Conservation (phyloP, 1,140 invertebrate species). For the Papilio dardanus region DNA sequence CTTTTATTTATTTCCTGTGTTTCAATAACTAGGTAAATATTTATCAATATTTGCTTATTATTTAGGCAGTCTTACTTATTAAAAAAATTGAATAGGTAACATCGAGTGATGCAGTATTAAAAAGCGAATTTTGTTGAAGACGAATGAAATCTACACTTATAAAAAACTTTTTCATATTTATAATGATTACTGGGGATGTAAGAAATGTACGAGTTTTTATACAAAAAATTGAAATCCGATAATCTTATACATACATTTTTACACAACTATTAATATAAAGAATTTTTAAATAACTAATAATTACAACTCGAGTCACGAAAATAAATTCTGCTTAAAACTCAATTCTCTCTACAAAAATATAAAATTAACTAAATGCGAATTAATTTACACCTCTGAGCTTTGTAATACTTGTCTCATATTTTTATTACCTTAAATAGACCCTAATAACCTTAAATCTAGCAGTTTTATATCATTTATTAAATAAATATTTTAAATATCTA, state of each 20-base stretch:
- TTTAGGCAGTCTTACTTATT: not conserved
- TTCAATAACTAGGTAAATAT: not conserved
- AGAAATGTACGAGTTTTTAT: not conserved
- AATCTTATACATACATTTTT: not conserved
- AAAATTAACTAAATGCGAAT: not conserved
- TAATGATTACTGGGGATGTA: too few relatives aligned
- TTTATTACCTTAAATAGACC: not conserved
- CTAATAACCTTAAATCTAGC: not conserved
- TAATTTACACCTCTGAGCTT: not conserved
- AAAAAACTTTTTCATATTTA: not conserved
- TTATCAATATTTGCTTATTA: not conserved
- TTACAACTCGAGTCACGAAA: not conserved
- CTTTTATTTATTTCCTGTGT: not conserved
- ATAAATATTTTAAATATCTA: not conserved
- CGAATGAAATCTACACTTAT: too few relatives aligned
- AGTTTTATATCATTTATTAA: not conserved
- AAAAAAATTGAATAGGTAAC: not conserved
- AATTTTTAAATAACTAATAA: too few relatives aligned
- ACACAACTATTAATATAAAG: too few relatives aligned
- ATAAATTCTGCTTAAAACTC: not conserved
- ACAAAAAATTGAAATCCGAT: not conserved
- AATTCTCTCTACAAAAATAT: not conserved
- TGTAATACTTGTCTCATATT: not conserved
- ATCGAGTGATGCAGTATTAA: too few relatives aligned
- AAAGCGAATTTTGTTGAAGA: too few relatives aligned